Percentiles rank a stretch among this genome's conserved stretches.
These are phyloP conservation scores for Eilema caniola DNA, from an alignment of 2,888 invertebrate genomes.

Conservation along the genomic window DNA sequence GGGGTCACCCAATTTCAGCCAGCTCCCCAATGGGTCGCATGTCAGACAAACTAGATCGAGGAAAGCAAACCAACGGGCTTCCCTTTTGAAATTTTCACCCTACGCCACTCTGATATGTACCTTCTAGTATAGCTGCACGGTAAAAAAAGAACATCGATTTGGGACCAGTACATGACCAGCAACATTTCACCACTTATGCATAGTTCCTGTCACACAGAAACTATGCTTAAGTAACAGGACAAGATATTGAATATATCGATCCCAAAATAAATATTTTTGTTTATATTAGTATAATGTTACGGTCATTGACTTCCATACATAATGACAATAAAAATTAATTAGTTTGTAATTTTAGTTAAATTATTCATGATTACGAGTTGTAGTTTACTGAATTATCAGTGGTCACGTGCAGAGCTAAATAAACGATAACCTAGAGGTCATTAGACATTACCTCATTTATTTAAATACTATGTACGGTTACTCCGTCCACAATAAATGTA, in stretches of 20 bases:
- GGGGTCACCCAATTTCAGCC: too few relatives aligned
- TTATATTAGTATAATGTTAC: not conserved
- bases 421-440: not conserved
- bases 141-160: too few relatives aligned
- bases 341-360: not conserved
- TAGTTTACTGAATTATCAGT: not conserved
- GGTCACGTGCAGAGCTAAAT: not conserved
- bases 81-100: too few relatives aligned
- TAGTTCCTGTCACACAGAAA: too few relatives aligned
- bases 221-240: too few relatives aligned
- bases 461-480: not conserved
- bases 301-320: slow-evolving; percentile 3
- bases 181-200: too few relatives aligned
- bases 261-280: not conserved
- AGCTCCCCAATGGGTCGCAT: too few relatives aligned
- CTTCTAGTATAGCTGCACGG: too few relatives aligned
- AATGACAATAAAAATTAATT: slow-evolving; percentile 24
- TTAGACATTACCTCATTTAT: not conserved
- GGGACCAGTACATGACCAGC: too few relatives aligned
- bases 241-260: not conserved
- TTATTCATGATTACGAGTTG: not conserved
- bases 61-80: too few relatives aligned
- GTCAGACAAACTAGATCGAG: too few relatives aligned
- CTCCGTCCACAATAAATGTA: not conserved
- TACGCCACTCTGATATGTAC: too few relatives aligned